A percentile compares a stretch with the other conserved stretches of the same genome.
Conservation (phyloP, 2,797 vertebrate genomes). For the Chloroceryle inda region DNA sequence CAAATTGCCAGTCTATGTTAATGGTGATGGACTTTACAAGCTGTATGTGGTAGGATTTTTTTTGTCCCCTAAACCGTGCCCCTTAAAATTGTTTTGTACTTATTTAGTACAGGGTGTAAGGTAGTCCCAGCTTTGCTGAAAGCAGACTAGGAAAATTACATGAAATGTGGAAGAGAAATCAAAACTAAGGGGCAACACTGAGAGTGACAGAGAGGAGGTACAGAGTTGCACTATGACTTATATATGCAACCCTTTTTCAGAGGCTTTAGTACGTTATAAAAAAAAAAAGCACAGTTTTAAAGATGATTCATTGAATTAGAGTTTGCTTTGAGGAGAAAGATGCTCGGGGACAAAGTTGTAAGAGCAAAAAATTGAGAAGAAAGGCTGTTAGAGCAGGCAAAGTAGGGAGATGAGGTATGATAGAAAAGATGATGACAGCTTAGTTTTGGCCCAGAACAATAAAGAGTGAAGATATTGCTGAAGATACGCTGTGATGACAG, state of each 20-base stretch:
- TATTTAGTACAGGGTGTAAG: neutral
- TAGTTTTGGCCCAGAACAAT: slow-evolving; percentile 63
- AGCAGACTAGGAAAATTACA: neutral
- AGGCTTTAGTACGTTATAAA: neutral
- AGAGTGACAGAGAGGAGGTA: neutral
- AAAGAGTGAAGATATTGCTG: slow-evolving; percentile 38
- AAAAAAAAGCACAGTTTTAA: slow-evolving; percentile 16
- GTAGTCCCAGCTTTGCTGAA: neutral
- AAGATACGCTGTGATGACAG: slow-evolving; percentile 47
- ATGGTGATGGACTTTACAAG: neutral
- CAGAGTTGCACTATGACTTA: neutral
- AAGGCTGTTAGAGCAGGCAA: slow-evolving; percentile 10
- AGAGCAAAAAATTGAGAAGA: slow-evolving; percentile 12
- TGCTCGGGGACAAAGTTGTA: slow-evolving; percentile 36
- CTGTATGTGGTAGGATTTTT: neutral
- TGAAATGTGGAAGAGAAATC: neutral
- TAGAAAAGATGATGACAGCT: slow-evolving; percentile 50
- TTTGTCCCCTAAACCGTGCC: neutral
- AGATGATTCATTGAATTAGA: slow-evolving; percentile 20
- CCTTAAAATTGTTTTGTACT: neutral
- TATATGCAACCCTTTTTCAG: neutral
- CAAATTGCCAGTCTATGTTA: slow-evolving; percentile 5
- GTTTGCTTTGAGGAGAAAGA: slow-evolving; percentile 16
- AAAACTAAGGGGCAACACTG: neutral
- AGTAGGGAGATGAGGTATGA: neutral